phyloP scores from a whole-genome alignment of 64 coral and sea anemone species.

The Dendronephthya gigantea region DNA sequence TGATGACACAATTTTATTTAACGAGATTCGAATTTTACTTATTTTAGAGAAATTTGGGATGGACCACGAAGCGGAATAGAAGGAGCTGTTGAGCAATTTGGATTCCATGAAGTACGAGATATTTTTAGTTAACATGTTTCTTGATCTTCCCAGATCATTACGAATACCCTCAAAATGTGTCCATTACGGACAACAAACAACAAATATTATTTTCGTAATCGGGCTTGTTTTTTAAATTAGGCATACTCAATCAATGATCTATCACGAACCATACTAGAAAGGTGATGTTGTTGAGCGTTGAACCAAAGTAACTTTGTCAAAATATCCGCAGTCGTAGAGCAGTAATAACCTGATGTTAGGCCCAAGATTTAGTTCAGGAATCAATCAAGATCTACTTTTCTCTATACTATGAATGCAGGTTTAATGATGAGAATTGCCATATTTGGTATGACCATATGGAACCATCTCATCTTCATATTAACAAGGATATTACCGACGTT shows the following conservation, averaged over 20 bases:
- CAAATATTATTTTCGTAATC: not conserved
- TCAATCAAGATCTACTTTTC: too few relatives aligned
- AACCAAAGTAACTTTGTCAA: too few relatives aligned
- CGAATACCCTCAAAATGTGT: not conserved
- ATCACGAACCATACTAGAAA: constrained; percentile 21
- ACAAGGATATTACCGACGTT: constrained; percentile 68
- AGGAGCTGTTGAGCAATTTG: constrained; percentile 69
- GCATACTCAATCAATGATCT: constrained; percentile 36
- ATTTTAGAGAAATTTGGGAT: constrained; percentile 85
- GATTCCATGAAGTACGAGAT: constrained; percentile 59
- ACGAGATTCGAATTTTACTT: too few relatives aligned
- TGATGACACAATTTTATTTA: too few relatives aligned
- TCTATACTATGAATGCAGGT: constrained; percentile 62
- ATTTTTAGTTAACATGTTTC: not conserved
- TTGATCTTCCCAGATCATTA: too few relatives aligned
- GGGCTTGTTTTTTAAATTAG: constrained; percentile 20
- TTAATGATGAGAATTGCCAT: constrained; percentile 62
- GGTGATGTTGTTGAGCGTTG: too few relatives aligned
- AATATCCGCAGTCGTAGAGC: too few relatives aligned
- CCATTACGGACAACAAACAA: not conserved
- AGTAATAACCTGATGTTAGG: not conserved
- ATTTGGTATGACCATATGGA: constrained; percentile 88
- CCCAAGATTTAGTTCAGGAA: too few relatives aligned
- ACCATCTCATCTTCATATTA: constrained; percentile 43
- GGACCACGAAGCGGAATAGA: constrained; percentile 59